These are phyloP conservation scores for Hypotaenidia philippensis DNA, from an alignment of 2,797 vertebrate species.

Conservation along the genomic window DNA sequence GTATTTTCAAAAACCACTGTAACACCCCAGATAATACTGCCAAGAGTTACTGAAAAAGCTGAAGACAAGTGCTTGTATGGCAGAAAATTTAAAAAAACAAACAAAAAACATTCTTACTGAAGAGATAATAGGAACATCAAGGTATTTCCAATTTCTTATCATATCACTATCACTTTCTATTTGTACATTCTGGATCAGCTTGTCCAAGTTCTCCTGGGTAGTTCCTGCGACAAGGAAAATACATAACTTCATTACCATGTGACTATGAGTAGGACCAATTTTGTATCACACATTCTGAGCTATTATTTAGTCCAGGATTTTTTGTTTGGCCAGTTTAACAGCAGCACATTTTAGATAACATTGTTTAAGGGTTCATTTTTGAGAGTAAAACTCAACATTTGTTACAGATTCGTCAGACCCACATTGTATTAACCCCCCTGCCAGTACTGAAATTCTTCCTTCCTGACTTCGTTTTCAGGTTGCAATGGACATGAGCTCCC, in stretches of 20 bases:
- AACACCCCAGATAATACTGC: neutral
- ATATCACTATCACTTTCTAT: conserved; percentile 91
- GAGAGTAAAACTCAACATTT: neutral
- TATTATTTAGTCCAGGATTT: neutral
- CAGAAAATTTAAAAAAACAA: neutral
- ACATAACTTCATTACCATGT: neutral
- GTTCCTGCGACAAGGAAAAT: conserved; percentile 85
- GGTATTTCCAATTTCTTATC: conserved; percentile 94
- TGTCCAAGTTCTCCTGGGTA: conserved; percentile 94
- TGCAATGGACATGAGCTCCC: neutral
- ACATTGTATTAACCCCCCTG: neutral
- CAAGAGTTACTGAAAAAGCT: neutral
- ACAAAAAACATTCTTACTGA: conserved; percentile 67
- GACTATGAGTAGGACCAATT: neutral
- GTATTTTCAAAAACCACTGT: neutral
- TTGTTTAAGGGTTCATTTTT: neutral
- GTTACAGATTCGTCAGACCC: neutral
- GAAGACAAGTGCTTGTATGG: neutral
- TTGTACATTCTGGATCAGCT: conserved; percentile 95
- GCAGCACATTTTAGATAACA: neutral
- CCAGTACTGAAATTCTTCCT: neutral
- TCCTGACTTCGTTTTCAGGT: neutral
- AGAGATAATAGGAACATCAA: conserved; percentile 90
- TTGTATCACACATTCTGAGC: neutral
- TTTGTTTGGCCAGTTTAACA: neutral